Conservation (phyloP, 1,140 invertebrate genomes). For the Lepidurus arcticus region DNA sequence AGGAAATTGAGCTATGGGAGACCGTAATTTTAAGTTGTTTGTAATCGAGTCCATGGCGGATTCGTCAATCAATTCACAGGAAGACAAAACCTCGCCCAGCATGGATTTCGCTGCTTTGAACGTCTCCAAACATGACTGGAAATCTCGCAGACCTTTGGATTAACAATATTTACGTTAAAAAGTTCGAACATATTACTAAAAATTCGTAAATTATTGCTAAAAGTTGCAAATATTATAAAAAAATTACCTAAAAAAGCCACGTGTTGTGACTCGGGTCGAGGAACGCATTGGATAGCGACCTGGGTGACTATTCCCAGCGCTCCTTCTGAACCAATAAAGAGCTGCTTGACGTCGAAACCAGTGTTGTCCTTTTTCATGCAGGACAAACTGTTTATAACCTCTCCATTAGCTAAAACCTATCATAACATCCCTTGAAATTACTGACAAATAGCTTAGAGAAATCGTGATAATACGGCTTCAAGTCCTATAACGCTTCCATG, state of each 20-base stretch:
- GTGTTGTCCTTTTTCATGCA: constrained; percentile 94
- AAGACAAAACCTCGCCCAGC: constrained; percentile 83
- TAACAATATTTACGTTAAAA: constrained; percentile 32
- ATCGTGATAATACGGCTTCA: constrained; percentile 67
- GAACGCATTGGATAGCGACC: constrained; percentile 81
- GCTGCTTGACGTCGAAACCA: constrained; percentile 90
- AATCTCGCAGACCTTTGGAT: constrained; percentile 59
- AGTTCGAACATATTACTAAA: background rate
- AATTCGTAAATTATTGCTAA: background rate
- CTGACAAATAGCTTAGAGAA: constrained; percentile 25
- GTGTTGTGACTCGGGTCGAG: constrained; percentile 67
- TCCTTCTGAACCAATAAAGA: constrained; percentile 97
- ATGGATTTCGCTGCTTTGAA: constrained; percentile 64
- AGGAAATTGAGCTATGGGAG: constrained; percentile 59
- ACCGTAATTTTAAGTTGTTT: constrained; percentile 56
- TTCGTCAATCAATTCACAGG: constrained; percentile 86
- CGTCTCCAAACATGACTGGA: constrained; percentile 68
- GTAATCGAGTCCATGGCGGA: constrained; percentile 57
- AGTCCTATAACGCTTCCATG: constrained; percentile 88
- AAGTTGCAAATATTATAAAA: constrained; percentile 13
- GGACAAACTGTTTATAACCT: constrained; percentile 76
- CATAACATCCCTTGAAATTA: constrained; percentile 32
- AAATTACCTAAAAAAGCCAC: constrained; percentile 76
- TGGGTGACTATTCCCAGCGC: constrained; percentile 92
- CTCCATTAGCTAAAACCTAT: constrained; percentile 81